Percentiles rank a stretch among this genome's conserved stretches.
Evolutionary conservation across 2,797 vertebrate species (phyloP).

Genomic region (Lutjanus campechanus): DNA sequence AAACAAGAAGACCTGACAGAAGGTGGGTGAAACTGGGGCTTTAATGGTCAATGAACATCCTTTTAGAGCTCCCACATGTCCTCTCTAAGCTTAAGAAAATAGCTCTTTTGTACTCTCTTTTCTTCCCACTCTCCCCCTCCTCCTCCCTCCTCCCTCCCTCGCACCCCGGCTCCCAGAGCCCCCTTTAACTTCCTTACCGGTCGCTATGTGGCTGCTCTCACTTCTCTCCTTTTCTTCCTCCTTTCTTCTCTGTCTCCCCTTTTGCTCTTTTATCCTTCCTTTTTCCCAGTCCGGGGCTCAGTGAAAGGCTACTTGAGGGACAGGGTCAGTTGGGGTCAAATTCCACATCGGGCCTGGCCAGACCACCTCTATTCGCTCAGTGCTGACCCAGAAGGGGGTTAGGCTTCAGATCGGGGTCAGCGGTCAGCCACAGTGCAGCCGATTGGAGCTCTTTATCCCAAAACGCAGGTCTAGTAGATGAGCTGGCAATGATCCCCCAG

Average conservation of each 20-base stretch:
- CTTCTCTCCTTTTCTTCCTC: constrained; percentile 58
- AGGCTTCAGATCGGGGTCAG: constrained; percentile 60
- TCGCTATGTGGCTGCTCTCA: constrained; percentile 67
- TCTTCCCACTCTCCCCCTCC: constrained; percentile 42
- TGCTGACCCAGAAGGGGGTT: constrained; percentile 65
- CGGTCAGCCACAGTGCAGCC: constrained; percentile 40
- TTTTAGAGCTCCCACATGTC: constrained; percentile 54
- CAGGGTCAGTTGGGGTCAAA: constrained; percentile 81
- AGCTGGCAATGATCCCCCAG: constrained; percentile 21
- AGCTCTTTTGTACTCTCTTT: constrained; percentile 73
- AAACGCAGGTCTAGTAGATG: constrained; percentile 28
- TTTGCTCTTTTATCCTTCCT: constrained; percentile 70
- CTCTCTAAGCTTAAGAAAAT: constrained; percentile 62
- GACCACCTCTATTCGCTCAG: constrained; percentile 60
- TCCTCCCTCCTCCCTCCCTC: constrained; percentile 20
- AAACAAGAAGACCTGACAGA: constrained; percentile 27
- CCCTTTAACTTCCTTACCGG: constrained; percentile 79
- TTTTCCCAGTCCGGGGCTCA: constrained; percentile 65
- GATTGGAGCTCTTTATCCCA: constrained; percentile 29
- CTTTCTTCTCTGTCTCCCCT: constrained; percentile 57
- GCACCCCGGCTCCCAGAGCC: constrained; percentile 37
- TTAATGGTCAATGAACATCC: constrained; percentile 39
- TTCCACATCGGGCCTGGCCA: constrained; percentile 79
- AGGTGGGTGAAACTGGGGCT: constrained; percentile 15
- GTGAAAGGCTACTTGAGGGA: constrained; percentile 73